phyloP scores from a whole-genome alignment of 2,113 vertebrate genomes.

The Chaetodon trifascialis region DNA sequence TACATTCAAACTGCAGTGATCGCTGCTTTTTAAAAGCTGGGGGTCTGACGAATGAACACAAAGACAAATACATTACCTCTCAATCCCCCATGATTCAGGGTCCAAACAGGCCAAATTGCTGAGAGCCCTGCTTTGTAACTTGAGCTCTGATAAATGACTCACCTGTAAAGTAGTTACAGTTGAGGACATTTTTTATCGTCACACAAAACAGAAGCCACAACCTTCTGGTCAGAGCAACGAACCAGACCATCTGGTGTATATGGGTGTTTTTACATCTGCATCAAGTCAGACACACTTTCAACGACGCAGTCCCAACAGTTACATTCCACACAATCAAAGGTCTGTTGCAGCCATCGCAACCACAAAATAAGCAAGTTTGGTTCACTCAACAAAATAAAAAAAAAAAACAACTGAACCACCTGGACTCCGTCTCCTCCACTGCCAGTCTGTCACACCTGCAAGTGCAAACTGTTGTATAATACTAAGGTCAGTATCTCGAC shows the following conservation, averaged over 20 bases:
- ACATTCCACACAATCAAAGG: background rate
- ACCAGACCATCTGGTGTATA: background rate
- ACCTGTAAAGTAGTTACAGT: background rate
- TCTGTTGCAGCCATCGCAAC: background rate
- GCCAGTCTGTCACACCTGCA: too few relatives aligned
- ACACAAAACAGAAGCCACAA: background rate
- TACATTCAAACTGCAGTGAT: constrained; percentile 23
- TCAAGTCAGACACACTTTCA: background rate
- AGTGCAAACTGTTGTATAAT: too few relatives aligned
- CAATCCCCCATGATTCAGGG: background rate
- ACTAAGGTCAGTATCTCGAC: too few relatives aligned
- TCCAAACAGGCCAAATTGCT: background rate
- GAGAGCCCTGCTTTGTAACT: background rate
- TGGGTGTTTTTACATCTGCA: background rate
- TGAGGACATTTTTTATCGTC: background rate
- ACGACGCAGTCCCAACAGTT: background rate
- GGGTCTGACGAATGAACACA: constrained; percentile 15
- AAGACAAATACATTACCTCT: background rate
- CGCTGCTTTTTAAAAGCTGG: background rate
- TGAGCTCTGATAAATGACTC: constrained; percentile 10
- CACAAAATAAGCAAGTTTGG: background rate
- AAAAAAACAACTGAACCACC: background rate
- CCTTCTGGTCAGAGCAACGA: background rate
- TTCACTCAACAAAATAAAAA: background rate
- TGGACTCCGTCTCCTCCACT: too few relatives aligned